Evolutionary conservation across 2,113 vertebrate species (phyloP).

Genomic region (Neoarius graeffei): DNA sequence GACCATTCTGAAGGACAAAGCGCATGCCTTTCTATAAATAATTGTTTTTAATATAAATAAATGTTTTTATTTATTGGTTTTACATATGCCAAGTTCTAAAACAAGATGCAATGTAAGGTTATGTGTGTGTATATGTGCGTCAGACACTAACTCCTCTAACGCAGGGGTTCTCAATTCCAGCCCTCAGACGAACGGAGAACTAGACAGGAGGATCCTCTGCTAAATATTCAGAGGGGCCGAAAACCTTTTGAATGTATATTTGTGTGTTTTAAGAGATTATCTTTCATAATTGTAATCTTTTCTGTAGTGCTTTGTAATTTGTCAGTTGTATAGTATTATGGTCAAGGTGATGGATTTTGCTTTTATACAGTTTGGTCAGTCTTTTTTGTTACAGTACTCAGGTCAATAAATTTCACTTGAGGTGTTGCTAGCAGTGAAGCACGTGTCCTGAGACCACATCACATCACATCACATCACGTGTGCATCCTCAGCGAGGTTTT

Average conservation of each 20-base stretch:
- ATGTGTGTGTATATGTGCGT: slow-evolving; percentile 9
- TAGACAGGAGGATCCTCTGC: no score
- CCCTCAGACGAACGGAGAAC: not conserved
- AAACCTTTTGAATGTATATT: slow-evolving; percentile 72
- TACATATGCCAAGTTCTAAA: slow-evolving; percentile 37
- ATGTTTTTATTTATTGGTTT: slow-evolving; percentile 58
- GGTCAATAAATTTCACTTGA: slow-evolving; percentile 79
- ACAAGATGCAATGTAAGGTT: slow-evolving; percentile 42
- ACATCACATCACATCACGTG: not conserved
- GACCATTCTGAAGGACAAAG: slow-evolving; percentile 52
- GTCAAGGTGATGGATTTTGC: slow-evolving; percentile 65
- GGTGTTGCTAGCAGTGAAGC: slow-evolving; percentile 21
- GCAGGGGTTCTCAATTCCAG: slow-evolving; percentile 11
- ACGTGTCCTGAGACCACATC: not conserved
- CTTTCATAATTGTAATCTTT: slow-evolving; percentile 46
- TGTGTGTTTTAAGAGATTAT: slow-evolving; percentile 70
- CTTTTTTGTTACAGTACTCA: slow-evolving; percentile 77
- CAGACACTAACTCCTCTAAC: slow-evolving; percentile 43
- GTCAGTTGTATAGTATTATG: slow-evolving; percentile 66
- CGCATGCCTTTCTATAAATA: slow-evolving; percentile 67
- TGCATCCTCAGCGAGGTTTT: not conserved
- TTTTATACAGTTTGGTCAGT: slow-evolving; percentile 78
- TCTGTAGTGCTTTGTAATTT: slow-evolving; percentile 72
- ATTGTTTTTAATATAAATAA: slow-evolving; percentile 51
- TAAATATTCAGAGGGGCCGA: no score